A percentile compares a stretch with the other conserved stretches of the same genome.
Evolutionary conservation across 2,113 vertebrate species (phyloP).

Genomic region (Herpailurus yagouaroundi): DNA sequence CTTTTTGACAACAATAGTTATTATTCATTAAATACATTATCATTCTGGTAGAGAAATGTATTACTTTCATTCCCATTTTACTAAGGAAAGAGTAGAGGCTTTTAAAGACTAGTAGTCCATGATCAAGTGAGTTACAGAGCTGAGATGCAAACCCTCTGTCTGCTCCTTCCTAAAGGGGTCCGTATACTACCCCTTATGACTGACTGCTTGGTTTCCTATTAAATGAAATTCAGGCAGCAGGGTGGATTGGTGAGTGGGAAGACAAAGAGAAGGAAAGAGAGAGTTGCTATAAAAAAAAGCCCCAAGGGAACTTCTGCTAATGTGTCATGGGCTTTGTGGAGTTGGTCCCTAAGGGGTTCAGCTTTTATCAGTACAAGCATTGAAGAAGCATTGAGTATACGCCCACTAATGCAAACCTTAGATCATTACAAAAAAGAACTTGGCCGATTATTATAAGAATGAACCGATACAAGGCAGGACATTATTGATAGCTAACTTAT

Average conservation of each 20-base stretch:
- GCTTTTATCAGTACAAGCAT: neutral
- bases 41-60: neutral
- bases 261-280: neutral
- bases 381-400: neutral
- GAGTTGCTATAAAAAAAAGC: neutral
- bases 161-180: neutral
- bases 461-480: neutral
- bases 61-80: constrained; percentile 19
- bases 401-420: neutral
- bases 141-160: neutral
- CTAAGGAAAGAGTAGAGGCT: neutral
- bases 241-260: neutral
- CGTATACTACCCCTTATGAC: neutral
- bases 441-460: neutral
- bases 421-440: neutral
- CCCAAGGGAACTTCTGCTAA: neutral
- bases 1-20: neutral
- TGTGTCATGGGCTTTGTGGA: neutral
- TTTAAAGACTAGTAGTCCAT: neutral
- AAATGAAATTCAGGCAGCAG: neutral
- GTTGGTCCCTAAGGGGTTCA: neutral
- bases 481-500: neutral
- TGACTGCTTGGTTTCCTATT: neutral
- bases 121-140: neutral
- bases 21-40: neutral